Percentiles rank a stretch among this genome's conserved stretches.
phyloP scores from a whole-genome alignment of 2,113 vertebrate genomes.

The Gymnocephalus cernua region DNA sequence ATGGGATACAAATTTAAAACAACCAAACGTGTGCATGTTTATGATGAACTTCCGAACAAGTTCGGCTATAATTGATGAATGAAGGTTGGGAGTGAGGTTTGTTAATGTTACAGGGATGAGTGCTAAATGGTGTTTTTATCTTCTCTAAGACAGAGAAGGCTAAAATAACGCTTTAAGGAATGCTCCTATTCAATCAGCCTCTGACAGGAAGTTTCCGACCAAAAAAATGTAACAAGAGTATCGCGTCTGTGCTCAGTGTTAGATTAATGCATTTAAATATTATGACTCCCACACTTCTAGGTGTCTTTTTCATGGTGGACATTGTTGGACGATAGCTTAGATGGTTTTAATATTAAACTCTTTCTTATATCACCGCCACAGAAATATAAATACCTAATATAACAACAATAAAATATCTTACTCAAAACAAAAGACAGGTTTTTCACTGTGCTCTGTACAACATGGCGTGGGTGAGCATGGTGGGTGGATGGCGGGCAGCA shows the following conservation, averaged over 20 bases:
- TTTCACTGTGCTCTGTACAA: not conserved
- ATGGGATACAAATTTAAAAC: slow-evolving; percentile 22
- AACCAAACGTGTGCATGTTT: slow-evolving; percentile 11
- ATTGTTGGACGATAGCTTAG: not conserved
- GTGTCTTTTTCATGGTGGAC: slow-evolving; percentile 4
- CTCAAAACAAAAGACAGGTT: slow-evolving; percentile 5
- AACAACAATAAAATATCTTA: not conserved
- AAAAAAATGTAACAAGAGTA: not conserved
- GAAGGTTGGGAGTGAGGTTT: slow-evolving; percentile 29
- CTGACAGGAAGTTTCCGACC: slow-evolving; percentile 19
- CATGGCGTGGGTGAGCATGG: not conserved
- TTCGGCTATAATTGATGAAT: slow-evolving; percentile 24
- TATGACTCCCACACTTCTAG: slow-evolving; percentile 26
- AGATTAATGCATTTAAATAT: slow-evolving; percentile 34
- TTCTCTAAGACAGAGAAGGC: slow-evolving; percentile 24
- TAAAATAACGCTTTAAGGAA: slow-evolving; percentile 21
- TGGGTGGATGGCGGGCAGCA: slow-evolving; percentile 39
- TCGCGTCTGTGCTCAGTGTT: slow-evolving; percentile 10
- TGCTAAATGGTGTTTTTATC: slow-evolving; percentile 28
- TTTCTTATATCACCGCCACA: not conserved
- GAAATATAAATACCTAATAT: slow-evolving; percentile 8
- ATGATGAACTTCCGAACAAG: slow-evolving; percentile 40
- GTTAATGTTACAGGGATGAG: slow-evolving; percentile 44
- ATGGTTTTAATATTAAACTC: not conserved
- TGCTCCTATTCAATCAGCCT: slow-evolving; percentile 23